phyloP scores from a whole-genome alignment of 2,888 invertebrate species.

The Hyposoter dolosus region DNA sequence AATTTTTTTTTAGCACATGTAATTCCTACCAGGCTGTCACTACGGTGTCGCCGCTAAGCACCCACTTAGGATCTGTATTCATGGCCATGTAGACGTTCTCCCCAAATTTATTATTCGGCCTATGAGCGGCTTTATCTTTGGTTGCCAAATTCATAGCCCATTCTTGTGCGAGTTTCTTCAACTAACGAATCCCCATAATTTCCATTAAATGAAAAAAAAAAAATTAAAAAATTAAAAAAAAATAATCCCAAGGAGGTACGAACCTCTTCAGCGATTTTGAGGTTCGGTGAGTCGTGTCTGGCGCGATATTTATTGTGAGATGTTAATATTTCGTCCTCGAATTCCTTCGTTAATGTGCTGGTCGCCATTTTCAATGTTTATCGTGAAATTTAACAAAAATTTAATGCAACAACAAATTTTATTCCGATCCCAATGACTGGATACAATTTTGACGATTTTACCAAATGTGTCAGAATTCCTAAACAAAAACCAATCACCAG shows the following conservation, averaged over 20 bases:
- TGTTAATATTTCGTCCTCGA: conserved; percentile 74
- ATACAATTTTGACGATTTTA: conserved; percentile 18
- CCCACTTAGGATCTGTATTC: conserved; percentile 68
- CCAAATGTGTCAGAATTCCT: conserved; percentile 55
- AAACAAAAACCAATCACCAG: conserved; percentile 14
- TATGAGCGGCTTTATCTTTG: conserved; percentile 72
- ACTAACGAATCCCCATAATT: conserved; percentile 66
- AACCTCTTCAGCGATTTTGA: conserved; percentile 77
- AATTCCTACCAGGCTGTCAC: conserved; percentile 75
- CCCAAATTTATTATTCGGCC: conserved; percentile 74
- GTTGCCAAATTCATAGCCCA: conserved; percentile 77
- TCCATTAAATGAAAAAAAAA: not conserved
- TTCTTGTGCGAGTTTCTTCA: conserved; percentile 78
- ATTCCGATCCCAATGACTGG: not conserved
- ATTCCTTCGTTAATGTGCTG: conserved; percentile 62
- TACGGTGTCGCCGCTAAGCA: conserved; percentile 68
- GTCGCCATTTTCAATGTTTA: conserved; percentile 29
- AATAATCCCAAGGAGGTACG: not conserved
- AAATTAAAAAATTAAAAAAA: not conserved
- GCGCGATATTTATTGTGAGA: conserved; percentile 78
- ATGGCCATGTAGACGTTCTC: conserved; percentile 78
- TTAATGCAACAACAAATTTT: conserved; percentile 22
- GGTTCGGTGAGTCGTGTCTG: conserved; percentile 74
- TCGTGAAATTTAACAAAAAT: not conserved
- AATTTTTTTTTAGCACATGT: not conserved